Evolutionary conservation across 2,797 vertebrate genomes (phyloP).

Genomic region (Erpetoichthys calabaricus): DNA sequence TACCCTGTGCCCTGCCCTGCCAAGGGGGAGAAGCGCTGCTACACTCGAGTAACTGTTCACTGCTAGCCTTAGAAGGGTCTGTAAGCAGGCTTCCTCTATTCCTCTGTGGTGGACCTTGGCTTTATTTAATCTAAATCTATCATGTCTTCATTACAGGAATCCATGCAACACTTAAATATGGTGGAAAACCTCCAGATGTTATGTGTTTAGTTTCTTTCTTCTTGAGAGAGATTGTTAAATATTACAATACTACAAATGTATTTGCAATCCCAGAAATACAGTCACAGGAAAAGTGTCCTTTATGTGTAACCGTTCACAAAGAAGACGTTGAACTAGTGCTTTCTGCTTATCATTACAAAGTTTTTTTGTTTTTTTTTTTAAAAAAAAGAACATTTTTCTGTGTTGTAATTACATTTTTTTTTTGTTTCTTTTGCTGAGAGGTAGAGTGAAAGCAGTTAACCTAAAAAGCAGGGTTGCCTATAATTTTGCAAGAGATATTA

Average conservation of each 20-base stretch:
- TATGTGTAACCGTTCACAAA: slow-evolving; percentile 16
- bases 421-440: slow-evolving; percentile 46
- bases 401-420: slow-evolving; percentile 35
- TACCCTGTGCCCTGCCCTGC: too few relatives aligned
- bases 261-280: slow-evolving; percentile 45
- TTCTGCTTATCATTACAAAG: slow-evolving; percentile 32
- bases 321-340: slow-evolving; percentile 37
- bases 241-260: slow-evolving; percentile 50
- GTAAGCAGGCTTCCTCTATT: neutral
- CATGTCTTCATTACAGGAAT: neutral
- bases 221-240: slow-evolving; percentile 42
- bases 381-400: slow-evolving; percentile 43
- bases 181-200: slow-evolving; percentile 8
- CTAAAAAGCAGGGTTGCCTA: slow-evolving; percentile 32
- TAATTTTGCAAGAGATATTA: slow-evolving; percentile 41
- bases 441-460: slow-evolving; percentile 54
- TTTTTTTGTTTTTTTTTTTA: slow-evolving; percentile 27
- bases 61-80: too few relatives aligned
- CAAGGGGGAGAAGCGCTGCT: too few relatives aligned
- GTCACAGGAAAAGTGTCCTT: slow-evolving; percentile 47
- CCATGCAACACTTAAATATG: slow-evolving; percentile 1
- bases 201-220: slow-evolving; percentile 10
- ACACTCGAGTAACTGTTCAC: too few relatives aligned
- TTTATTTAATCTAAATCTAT: neutral
- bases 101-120: slow-evolving; percentile 4